A percentile compares a stretch with the other conserved stretches of the same genome.
phyloP scores from a whole-genome alignment of 1,140 invertebrate species.

The Pachypsylla venusta region DNA sequence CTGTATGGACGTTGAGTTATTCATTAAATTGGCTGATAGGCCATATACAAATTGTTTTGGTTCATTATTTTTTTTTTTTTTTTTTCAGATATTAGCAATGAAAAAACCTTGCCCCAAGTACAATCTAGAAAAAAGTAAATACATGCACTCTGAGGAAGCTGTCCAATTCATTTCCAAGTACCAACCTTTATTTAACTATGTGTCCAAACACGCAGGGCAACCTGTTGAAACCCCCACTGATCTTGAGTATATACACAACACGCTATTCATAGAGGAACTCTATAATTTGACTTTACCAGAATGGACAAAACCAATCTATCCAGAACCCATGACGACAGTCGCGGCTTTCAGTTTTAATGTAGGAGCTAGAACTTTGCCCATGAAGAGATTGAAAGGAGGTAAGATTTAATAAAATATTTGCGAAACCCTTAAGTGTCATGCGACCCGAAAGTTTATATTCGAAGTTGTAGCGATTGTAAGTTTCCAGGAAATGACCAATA shows the following conservation, averaged over 20 bases:
- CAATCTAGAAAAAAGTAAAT: constrained; percentile 4
- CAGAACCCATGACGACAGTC: constrained; percentile 13
- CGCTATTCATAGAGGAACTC: constrained; percentile 12
- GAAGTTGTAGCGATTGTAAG: too few species aligned
- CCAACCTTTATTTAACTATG: constrained; percentile 8
- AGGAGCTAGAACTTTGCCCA: neutral
- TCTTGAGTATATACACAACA: neutral
- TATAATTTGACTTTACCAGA: neutral
- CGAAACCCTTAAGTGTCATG: too few species aligned
- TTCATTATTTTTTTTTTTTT: neutral
- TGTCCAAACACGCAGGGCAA: constrained; percentile 6
- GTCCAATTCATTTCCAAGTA: neutral
- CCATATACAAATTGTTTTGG: neutral
- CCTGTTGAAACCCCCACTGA: neutral
- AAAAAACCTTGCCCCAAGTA: constrained; percentile 14
- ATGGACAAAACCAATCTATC: constrained; percentile 8
- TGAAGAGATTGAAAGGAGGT: constrained; percentile 16
- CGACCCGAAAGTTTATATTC: too few species aligned
- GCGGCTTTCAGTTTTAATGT: neutral
- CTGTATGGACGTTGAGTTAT: too few species aligned
- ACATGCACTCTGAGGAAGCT: constrained; percentile 1
- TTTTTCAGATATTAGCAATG: constrained; percentile 6
- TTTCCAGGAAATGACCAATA: too few species aligned
- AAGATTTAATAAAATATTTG: too few species aligned
- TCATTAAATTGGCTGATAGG: too few species aligned